Conservation (phyloP, 2,888 invertebrate species). For the Papilio elwesi region DNA sequence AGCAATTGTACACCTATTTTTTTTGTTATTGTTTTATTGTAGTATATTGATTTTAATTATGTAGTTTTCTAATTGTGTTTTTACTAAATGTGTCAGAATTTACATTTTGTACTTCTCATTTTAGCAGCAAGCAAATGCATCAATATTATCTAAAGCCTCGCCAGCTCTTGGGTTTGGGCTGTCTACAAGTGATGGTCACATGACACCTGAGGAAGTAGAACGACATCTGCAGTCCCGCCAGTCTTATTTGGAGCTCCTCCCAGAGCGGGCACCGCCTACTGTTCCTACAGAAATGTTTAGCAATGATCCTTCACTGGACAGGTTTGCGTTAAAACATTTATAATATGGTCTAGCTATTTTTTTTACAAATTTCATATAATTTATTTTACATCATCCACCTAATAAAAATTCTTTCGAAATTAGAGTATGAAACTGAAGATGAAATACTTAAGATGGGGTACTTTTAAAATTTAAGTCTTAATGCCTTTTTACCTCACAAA, state of each 20-base stretch:
- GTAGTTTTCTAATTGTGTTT: conserved; percentile 14
- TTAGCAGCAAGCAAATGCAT: conserved; percentile 81
- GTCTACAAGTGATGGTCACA: conserved; percentile 88
- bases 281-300: conserved; percentile 98
- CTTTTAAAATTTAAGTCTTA: too few species aligned
- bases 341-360: too few species aligned
- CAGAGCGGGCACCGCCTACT: conserved; percentile 94
- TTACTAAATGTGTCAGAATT: background rate
- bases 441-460: too few species aligned
- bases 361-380: too few species aligned
- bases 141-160: conserved; percentile 81
- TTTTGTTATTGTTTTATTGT: conserved; percentile 14
- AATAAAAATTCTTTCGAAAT: too few species aligned
- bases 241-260: conserved; percentile 90
- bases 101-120: conserved; percentile 46
- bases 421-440: too few species aligned
- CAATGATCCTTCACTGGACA: conserved; percentile 95
- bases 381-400: too few species aligned
- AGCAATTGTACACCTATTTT: conserved; percentile 14
- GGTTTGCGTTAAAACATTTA: conserved; percentile 72
- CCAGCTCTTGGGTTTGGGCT: conserved; percentile 76
- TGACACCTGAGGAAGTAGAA: conserved; percentile 96
- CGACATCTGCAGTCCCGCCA: conserved; percentile 94
- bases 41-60: conserved; percentile 17
- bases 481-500: too few species aligned